phyloP scores from a whole-genome alignment of 2,113 vertebrate species.

The Aldabrachelys gigantea region DNA sequence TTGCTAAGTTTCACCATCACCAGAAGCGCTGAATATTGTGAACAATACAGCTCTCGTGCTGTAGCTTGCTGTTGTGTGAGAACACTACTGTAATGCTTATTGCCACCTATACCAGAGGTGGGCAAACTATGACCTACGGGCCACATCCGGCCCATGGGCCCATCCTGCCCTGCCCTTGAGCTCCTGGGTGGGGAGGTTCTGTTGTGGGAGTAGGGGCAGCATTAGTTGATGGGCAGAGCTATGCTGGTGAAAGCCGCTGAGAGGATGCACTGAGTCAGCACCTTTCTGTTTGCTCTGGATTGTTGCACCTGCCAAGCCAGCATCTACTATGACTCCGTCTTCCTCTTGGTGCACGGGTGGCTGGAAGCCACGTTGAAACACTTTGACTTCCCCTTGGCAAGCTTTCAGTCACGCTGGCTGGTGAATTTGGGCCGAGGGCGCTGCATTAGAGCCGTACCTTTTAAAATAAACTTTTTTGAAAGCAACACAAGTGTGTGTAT shows the following conservation, averaged over 20 bases:
- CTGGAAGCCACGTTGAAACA: background rate
- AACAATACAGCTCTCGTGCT: background rate
- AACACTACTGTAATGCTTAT: constrained; percentile 20
- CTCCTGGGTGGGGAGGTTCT: no score
- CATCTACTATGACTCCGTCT: background rate
- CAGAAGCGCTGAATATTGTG: background rate
- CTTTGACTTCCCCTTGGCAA: background rate
- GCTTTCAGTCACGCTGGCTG: fast-evolving
- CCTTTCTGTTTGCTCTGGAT: background rate
- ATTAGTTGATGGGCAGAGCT: background rate
- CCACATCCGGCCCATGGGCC: no score
- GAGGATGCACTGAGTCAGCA: background rate
- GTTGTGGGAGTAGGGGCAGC: constrained; percentile 1
- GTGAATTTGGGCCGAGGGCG: background rate
- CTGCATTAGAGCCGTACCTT: background rate
- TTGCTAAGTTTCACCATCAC: constrained; percentile 5
- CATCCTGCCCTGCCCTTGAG: no score
- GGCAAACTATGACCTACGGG: no score
- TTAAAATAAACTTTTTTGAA: constrained; percentile 45
- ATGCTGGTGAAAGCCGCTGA: background rate
- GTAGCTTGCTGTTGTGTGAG: background rate
- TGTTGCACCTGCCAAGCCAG: background rate
- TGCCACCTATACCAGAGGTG: constrained; percentile 34
- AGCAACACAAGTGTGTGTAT: background rate
- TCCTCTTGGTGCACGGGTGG: background rate